Evolutionary conservation across 2,797 vertebrate genomes (phyloP).

Genomic region (Spinibarbus caldwelli): DNA sequence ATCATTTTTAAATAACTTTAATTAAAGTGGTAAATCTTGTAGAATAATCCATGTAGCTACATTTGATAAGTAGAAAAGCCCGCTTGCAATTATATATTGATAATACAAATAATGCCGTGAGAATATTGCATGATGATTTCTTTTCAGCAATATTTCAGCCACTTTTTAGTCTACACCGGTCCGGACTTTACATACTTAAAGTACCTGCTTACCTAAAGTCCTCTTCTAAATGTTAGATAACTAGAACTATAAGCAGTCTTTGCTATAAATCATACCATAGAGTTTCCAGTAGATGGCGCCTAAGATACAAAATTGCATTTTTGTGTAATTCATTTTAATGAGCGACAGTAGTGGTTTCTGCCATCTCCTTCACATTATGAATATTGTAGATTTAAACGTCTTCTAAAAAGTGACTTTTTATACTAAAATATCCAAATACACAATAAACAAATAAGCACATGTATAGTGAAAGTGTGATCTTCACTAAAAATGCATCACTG

Average conservation of each 20-base stretch:
- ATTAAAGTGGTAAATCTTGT: neutral
- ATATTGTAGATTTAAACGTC: neutral
- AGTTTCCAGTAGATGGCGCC: constrained; percentile 6
- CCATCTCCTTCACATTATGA: neutral
- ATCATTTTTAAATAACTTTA: neutral
- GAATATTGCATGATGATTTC: too few species aligned
- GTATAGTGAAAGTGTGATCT: neutral
- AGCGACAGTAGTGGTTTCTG: neutral
- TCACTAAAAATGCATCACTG: neutral
- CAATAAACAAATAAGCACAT: neutral
- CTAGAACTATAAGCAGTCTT: too few species aligned
- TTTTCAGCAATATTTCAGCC: too few species aligned
- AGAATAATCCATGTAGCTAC: neutral
- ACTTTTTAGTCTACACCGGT: too few species aligned
- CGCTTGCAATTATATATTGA: too few species aligned
- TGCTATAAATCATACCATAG: too few species aligned
- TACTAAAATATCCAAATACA: neutral
- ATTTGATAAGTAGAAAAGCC: too few species aligned
- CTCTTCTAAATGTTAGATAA: too few species aligned
- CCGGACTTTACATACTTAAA: too few species aligned
- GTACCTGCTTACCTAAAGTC: too few species aligned
- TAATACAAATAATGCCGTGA: too few species aligned
- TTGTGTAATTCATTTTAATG: neutral
- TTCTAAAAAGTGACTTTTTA: neutral
- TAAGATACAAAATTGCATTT: neutral